Evolutionary conservation across 2,797 vertebrate species (phyloP).

Genomic region (Heteromormyrus szaboi): DNA sequence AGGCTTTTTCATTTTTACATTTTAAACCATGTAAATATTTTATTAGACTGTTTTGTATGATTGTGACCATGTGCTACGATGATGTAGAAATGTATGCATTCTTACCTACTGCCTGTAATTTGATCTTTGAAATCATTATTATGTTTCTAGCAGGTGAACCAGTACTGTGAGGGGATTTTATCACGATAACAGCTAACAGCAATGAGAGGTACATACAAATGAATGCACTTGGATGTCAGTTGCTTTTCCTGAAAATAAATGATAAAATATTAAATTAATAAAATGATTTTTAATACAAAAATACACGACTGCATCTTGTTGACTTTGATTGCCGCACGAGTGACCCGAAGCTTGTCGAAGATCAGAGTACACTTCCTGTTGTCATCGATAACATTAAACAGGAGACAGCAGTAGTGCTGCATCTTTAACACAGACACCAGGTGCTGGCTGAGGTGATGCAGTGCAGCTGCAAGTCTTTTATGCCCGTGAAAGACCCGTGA

Average conservation of each 20-base stretch:
- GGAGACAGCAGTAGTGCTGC: background rate
- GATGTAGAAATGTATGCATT: slow-evolving; percentile 51
- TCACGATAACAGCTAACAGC: slow-evolving; percentile 6
- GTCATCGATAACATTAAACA: background rate
- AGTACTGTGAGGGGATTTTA: slow-evolving; percentile 27
- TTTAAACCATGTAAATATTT: slow-evolving; percentile 50
- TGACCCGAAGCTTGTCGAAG: background rate
- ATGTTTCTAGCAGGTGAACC: slow-evolving; percentile 41
- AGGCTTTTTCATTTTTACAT: slow-evolving; percentile 53
- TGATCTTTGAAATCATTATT: slow-evolving; percentile 58
- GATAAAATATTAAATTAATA: slow-evolving; percentile 30
- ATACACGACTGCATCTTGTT: background rate
- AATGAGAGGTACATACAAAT: slow-evolving; percentile 35
- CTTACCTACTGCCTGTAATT: slow-evolving; percentile 49
- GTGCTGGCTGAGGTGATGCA: slow-evolving; percentile 30
- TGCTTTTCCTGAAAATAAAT: slow-evolving; percentile 52
- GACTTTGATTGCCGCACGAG: background rate
- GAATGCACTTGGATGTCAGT: slow-evolving; percentile 56
- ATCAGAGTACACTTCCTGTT: background rate
- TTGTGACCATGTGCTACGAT: slow-evolving; percentile 52
- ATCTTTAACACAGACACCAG: background rate
- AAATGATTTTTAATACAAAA: slow-evolving; percentile 1
- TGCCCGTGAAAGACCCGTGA: background rate
- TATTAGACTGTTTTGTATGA: slow-evolving; percentile 59
- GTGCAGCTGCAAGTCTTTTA: slow-evolving; percentile 20